Evolutionary conservation across 2,888 invertebrate genomes (phyloP), one percentile per base, ranked within the genome.

Genomic region (Pandemis heparana): DNA sequence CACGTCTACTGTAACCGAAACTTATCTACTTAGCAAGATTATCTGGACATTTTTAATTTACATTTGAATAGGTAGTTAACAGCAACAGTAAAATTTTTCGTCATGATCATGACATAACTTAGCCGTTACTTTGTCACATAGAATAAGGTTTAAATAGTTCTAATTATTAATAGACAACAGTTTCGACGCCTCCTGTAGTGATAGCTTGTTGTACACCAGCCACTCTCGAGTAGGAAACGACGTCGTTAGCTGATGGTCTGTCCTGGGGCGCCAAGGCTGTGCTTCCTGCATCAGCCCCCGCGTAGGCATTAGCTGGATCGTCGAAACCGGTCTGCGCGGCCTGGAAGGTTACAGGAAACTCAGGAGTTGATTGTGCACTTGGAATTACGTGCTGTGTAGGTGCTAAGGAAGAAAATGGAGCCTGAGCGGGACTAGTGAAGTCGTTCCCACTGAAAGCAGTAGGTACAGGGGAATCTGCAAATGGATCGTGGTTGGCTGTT

Each of bases 121-220:
- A 8, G 53, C 14, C 53, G 9, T 18, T 53, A 53, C 53, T 18
- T 53, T 18, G 18, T 32, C 16, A 41, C 39, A 32, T 39, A 64
- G 48, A 66, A 60, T 39, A 60, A 60, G 23, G 5, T 38, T 38
- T 41, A 65, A 41, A 61, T 53, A 66, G 60, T 65, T 39, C 7
- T 41, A 23, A 18, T 9, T 32, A 41, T 62, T 88, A 92, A 80
- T 92, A 93, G 7, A 85, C 86, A 71, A 92, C 69, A 7, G 89
- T 88, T 81, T 94, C 88, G 14, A 89, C 78, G 3, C 89, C 91
- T 6, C 90, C 92, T 1, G 91, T 92, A 3, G 90, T 89, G 0
- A 88, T 80, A n/a, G 83, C 78, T 14, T 91, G 89, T 74, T 92
- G 90, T 79, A 94, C 84, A 38, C 94, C 91, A 75, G 92, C 90